phyloP scores from a whole-genome alignment of 92 coral and sea anemone genomes.

The Parazoanthus darwini region DNA sequence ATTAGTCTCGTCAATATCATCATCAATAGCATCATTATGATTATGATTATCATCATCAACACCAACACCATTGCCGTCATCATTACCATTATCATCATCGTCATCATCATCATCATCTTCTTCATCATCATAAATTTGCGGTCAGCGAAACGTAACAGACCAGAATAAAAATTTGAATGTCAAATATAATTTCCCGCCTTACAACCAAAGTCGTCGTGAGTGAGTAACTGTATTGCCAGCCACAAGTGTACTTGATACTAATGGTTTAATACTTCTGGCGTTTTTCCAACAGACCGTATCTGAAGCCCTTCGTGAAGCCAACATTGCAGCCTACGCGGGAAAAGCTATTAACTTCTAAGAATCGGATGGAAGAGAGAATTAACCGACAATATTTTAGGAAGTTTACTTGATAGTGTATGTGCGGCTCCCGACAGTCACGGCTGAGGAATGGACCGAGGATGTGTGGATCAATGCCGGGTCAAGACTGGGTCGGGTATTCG shows the following conservation, averaged over 20 bases:
- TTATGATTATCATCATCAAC: too few relatives aligned
- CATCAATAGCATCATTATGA: too few relatives aligned
- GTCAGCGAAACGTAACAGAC: too few relatives aligned
- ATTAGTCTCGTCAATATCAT: background rate
- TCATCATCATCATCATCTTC: too few relatives aligned
- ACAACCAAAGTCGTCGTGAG: too few relatives aligned
- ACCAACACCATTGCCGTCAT: too few relatives aligned
- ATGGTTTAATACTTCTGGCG: background rate
- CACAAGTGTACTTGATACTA: background rate
- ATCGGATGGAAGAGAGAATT: background rate
- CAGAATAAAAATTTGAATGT: too few relatives aligned
- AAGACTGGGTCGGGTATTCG: background rate
- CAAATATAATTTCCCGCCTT: background rate
- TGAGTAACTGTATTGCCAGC: background rate
- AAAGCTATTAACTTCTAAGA: constrained; percentile 90
- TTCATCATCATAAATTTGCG: too few relatives aligned
- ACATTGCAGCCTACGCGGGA: constrained; percentile 96
- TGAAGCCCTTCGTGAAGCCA: constrained; percentile 97
- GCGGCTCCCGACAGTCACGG: constrained; percentile 2
- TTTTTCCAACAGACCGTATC: constrained; percentile 84
- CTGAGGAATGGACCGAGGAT: too few relatives aligned
- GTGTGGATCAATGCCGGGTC: background rate
- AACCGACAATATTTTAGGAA: constrained; percentile 3
- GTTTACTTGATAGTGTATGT: background rate
- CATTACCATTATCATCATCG: too few relatives aligned